These are phyloP conservation scores for Sceloporus undulatus DNA, from an alignment of 2,113 vertebrate species.

Conservation along the genomic window DNA sequence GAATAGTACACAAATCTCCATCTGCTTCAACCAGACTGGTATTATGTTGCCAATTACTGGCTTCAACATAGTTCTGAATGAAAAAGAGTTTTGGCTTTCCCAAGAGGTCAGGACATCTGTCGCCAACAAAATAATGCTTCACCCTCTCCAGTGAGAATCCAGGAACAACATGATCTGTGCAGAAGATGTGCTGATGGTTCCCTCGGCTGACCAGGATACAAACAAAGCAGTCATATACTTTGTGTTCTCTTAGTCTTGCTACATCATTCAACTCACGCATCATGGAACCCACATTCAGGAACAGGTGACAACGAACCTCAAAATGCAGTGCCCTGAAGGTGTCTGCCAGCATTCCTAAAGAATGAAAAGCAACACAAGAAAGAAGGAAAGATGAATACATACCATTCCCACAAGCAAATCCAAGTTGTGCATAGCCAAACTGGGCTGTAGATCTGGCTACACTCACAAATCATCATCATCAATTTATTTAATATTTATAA, in stretches of 20 bases:
- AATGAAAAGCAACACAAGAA: conserved; percentile 44
- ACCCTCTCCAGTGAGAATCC: conserved; percentile 79
- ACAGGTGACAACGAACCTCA: conserved; percentile 65
- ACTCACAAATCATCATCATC: background rate
- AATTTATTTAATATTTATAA: no score
- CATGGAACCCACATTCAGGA: conserved; percentile 56
- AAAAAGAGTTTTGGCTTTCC: conserved; percentile 97
- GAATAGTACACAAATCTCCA: conserved; percentile 70
- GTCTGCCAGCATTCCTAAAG: conserved; percentile 78
- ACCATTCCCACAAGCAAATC: background rate
- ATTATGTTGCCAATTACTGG: conserved; percentile 45
- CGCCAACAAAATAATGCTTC: conserved; percentile 80
- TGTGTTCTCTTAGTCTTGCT: conserved; percentile 68
- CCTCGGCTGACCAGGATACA: conserved; percentile 91
- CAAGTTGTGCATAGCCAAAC: background rate
- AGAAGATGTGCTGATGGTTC: conserved; percentile 76
- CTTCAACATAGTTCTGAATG: conserved; percentile 86
- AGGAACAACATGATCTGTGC: conserved; percentile 69
- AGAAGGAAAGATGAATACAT: conserved; percentile 35
- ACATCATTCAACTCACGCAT: conserved; percentile 60
- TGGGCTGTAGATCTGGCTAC: background rate
- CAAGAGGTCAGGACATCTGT: conserved; percentile 80
- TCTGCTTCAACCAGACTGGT: conserved; percentile 80
- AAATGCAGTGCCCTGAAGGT: conserved; percentile 85
- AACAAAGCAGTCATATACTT: conserved; percentile 79